phyloP scores from a whole-genome alignment of 2,888 invertebrate species.

The Cheilosia impressa region DNA sequence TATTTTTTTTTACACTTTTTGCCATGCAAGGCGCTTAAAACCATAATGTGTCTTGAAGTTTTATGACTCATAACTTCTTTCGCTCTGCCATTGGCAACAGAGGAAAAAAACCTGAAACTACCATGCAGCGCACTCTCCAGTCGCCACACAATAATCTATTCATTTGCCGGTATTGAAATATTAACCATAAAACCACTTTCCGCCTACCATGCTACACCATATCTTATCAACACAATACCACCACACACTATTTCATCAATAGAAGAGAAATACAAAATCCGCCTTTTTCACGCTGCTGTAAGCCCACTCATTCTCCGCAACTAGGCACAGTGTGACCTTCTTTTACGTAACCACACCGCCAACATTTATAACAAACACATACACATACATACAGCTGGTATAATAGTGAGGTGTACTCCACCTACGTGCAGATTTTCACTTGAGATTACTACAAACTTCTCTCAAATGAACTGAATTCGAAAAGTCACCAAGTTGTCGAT shows the following conservation, averaged over 20 bases:
- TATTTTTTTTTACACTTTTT: neutral
- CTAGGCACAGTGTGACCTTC: constrained; percentile 52
- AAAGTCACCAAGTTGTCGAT: constrained; percentile 54
- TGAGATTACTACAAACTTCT: constrained; percentile 51
- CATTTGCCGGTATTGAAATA: constrained; percentile 61
- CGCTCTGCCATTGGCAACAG: constrained; percentile 23
- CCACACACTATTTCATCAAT: constrained; percentile 46
- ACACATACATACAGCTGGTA: neutral
- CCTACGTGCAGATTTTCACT: constrained; percentile 67
- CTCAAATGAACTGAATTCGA: constrained; percentile 62
- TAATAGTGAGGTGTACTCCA: constrained; percentile 39
- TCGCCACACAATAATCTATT: constrained; percentile 31
- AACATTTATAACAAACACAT: neutral
- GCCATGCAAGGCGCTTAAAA: constrained; percentile 10
- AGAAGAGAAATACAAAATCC: constrained; percentile 50
- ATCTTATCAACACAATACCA: constrained; percentile 42
- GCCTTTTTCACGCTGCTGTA: constrained; percentile 46
- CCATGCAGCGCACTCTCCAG: neutral
- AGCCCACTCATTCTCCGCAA: constrained; percentile 38
- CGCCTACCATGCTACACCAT: constrained; percentile 63
- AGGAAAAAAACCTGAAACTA: constrained; percentile 15
- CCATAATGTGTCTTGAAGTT: constrained; percentile 29
- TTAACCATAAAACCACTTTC: constrained; percentile 69
- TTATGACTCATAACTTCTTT: constrained; percentile 62
- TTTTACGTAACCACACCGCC: constrained; percentile 67